These are phyloP conservation scores for Mimachlamys varia DNA, from an alignment of 2,888 invertebrate genomes.

Conservation along the genomic window DNA sequence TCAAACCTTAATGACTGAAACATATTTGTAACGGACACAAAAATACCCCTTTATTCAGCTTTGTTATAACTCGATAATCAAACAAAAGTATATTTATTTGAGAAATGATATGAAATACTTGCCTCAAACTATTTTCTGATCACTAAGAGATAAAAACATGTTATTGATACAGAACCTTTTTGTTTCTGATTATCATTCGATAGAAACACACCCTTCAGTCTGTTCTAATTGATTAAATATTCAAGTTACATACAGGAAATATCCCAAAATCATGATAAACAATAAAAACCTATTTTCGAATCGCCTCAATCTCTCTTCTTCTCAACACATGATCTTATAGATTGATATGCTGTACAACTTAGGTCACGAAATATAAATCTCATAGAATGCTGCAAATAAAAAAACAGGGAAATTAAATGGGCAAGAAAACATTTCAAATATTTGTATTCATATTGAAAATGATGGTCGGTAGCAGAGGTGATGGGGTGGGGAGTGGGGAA, in stretches of 20 bases:
- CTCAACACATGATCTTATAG: no score
- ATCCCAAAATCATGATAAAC: slow-evolving; percentile 4
- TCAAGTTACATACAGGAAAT: slow-evolving; percentile 11
- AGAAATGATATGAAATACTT: slow-evolving; percentile 20
- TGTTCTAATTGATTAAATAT: slow-evolving; percentile 9
- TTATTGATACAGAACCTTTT: slow-evolving; percentile 28
- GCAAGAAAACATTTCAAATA: no score
- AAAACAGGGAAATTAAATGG: no score
- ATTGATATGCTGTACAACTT: no score
- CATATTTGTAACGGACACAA: neutral
- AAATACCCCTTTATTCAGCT: neutral
- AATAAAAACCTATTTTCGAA: neutral
- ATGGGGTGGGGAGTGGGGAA: no score
- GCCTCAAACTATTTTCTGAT: slow-evolving; percentile 27
- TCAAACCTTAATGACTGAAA: slow-evolving; percentile 15
- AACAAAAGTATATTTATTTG: neutral
- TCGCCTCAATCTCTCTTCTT: neutral
- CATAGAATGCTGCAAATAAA: no score
- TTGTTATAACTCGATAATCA: slow-evolving; percentile 2
- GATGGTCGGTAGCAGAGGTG: no score
- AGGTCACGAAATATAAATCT: no score
- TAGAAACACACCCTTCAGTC: neutral
- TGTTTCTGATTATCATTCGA: slow-evolving; percentile 12
- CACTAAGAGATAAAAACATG: neutral
- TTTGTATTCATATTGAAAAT: no score